A percentile compares a stretch with the other conserved stretches of the same genome.
Conservation (phyloP, 1,140 invertebrate genomes). For the Formica exsecta region DNA sequence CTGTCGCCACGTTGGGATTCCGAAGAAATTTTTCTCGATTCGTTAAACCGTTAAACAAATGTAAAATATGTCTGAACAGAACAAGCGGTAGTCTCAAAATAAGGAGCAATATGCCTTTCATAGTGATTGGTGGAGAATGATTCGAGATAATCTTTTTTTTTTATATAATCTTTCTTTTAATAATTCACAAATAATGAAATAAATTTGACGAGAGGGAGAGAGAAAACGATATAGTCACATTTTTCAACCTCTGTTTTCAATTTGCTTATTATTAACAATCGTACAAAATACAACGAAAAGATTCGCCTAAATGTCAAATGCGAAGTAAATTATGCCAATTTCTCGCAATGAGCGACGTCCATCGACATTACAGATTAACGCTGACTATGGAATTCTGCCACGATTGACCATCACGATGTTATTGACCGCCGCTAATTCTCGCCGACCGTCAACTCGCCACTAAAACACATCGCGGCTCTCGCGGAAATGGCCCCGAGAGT, state of each 20-base stretch:
- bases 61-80: neutral
- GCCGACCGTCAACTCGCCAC: slow-evolving; percentile 30
- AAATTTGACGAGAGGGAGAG: neutral
- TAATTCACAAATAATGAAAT: neutral
- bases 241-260: neutral
- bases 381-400: slow-evolving; percentile 11
- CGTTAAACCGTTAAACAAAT: neutral
- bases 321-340: slow-evolving; percentile 30
- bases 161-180: neutral
- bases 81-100: neutral
- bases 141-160: neutral
- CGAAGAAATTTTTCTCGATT: neutral
- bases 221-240: neutral
- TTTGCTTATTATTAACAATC: neutral
- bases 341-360: neutral
- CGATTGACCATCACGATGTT: slow-evolving; percentile 31
- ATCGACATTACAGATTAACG: slow-evolving; percentile 10
- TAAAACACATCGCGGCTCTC: slow-evolving; percentile 35
- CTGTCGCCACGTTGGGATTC: neutral
- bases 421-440: slow-evolving; percentile 47
- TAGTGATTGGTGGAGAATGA: neutral
- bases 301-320: neutral
- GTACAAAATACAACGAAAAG: neutral
- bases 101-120: neutral
- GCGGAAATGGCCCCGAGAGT: slow-evolving; percentile 8